Percentiles rank a stretch among this genome's conserved stretches.
These are phyloP conservation scores for Glaucopsyche alexis DNA, from an alignment of 2,888 invertebrate genomes.

Conservation along the genomic window DNA sequence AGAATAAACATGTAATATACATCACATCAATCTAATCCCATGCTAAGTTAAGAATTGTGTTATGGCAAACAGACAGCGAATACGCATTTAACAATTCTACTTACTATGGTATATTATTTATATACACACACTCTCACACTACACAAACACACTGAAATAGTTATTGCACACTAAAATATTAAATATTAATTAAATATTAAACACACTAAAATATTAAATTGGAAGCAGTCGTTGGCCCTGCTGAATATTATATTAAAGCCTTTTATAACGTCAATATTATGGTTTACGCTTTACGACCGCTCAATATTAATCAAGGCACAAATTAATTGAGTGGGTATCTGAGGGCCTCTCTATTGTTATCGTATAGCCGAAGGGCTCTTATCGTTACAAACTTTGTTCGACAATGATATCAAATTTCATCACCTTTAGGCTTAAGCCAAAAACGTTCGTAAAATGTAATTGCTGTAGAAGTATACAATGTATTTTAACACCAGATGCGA, in stretches of 20 bases:
- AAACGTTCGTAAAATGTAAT: neutral
- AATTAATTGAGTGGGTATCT: slow-evolving; percentile 12
- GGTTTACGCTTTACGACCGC: slow-evolving; percentile 4
- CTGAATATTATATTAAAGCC: neutral
- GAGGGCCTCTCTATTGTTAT: neutral
- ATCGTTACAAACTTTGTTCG: slow-evolving; percentile 3
- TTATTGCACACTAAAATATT: too few relatives aligned
- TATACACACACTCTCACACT: too few relatives aligned
- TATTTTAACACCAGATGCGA: neutral
- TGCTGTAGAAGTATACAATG: neutral
- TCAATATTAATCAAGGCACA: slow-evolving; percentile 11
- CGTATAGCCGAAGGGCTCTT: neutral
- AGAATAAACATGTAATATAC: too few relatives aligned
- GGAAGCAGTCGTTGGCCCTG: neutral
- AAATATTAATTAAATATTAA: too few relatives aligned
- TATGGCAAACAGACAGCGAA: too few relatives aligned
- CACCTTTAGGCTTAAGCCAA: neutral
- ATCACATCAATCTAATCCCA: too few relatives aligned
- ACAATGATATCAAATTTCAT: neutral
- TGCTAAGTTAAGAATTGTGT: too few relatives aligned
- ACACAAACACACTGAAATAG: too few relatives aligned
- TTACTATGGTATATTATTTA: too few relatives aligned
- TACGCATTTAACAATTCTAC: too few relatives aligned
- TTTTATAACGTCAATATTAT: neutral
- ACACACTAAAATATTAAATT: too few relatives aligned